Conservation (phyloP, 2,113 vertebrate genomes). For the Ibidorhyncha struthersii region DNA sequence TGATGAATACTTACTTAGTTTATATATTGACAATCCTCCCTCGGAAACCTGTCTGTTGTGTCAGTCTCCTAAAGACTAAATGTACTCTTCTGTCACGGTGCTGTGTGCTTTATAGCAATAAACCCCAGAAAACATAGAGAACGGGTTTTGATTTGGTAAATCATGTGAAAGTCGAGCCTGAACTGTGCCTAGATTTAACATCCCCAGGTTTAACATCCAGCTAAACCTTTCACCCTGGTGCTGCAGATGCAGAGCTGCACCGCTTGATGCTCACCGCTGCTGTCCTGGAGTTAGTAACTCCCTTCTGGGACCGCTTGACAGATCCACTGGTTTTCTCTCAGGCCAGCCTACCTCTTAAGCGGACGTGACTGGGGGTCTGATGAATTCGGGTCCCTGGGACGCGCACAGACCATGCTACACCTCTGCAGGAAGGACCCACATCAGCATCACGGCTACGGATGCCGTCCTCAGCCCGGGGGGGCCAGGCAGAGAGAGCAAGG, state of each 20-base stretch:
- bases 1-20: not conserved
- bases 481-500: not conserved
- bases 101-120: not conserved
- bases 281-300: not conserved
- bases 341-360: not conserved
- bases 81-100: not conserved
- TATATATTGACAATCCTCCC: not conserved
- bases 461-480: not conserved
- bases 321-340: not conserved
- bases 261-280: not conserved
- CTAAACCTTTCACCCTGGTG: not conserved
- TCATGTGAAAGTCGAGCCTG: not conserved
- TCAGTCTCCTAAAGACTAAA: not conserved
- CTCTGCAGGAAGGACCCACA: not conserved
- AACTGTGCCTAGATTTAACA: not conserved
- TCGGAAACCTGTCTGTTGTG: not conserved
- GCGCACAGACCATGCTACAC: too few relatives aligned
- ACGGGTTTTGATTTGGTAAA: not conserved
- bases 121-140: not conserved
- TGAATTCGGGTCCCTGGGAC: not conserved
- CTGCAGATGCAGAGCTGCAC: not conserved
- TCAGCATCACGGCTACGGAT: not conserved
- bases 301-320: not conserved
- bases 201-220: not conserved
- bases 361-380: not conserved